Evolutionary conservation across 2,113 vertebrate genomes (phyloP), one percentile per base, ranked within the genome.

Genomic region (Pelecanus crispus): DNA sequence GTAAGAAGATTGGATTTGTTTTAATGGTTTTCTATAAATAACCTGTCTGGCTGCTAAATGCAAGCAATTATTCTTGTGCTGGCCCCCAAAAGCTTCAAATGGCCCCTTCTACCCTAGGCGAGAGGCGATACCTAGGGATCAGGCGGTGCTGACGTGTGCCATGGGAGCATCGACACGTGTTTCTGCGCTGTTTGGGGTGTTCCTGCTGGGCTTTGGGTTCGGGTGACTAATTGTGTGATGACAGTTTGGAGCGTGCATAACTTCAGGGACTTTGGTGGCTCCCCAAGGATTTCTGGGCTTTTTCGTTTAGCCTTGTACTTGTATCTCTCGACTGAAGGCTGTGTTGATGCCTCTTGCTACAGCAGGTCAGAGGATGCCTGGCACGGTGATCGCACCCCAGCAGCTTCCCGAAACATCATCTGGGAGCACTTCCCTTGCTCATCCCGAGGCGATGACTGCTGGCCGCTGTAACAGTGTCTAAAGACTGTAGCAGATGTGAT

Each of bases 21-120:
- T 81, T 67, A 78, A 93, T 92, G 88, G 71, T 52, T 84, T 96
- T 70, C 90, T 71, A 86, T 86, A 94, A 96, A 95, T 79, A 92
- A 29, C 77, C 50, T 22, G 18, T 22, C 67, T 42, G 82, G 85
- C 67, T 81, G 50, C 18, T 9, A 65, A 86, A 75, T 11, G n/a
- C 10, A 62, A 58, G 59, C 2, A 11, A 55, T 81, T 40, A 63
- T 78, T 96, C 71, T 34, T 19, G 9, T 55, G 61, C 61, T 74
- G 59, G 45, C 16, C 50, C 70, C 74, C 61, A 44, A 71, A 58
- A 45, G 20, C n/a, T 62, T 80, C 59, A 24, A 4, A 13, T 32
- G 24, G 73, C 3, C 44, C 40, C 42, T 61, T 50, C 40, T n/a
- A 11, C 7, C 62, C 47, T 26, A 20, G 26, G 44, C 5, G 0